Base-by-base conservation (phyloP, 2,888 invertebrate genomes). In the Patella depressa region DNA sequence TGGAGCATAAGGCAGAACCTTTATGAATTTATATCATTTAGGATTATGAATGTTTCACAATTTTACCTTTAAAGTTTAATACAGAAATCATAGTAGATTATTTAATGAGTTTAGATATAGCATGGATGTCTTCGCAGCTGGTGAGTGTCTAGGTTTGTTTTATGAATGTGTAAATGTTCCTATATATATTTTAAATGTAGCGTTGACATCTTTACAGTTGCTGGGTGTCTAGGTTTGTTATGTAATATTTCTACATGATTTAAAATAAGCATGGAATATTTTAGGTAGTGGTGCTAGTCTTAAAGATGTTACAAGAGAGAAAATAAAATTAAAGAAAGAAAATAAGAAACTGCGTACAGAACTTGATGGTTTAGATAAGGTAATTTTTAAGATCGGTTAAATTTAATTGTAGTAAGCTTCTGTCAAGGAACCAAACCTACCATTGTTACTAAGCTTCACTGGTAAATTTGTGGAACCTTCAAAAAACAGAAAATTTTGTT, bases 361-460 rank as follows among this genome's bases (percentile, higher is more conserved):
- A 76, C 74, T 89, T 65, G 84, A 83, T 74, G 87, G 88, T 19
- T 73, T 88, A 19, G 88, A 89, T 80, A 83, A 85, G 77, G 89
- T 88, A 83, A 79, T 85, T 79, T 69, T 7, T 4, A 34, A 57
- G 2, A 65, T 19, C 2, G 5, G 9, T 59, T 17, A 24, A n/a
- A 24, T 29, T 19, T 71, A 19, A n/a, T 19, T 19, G 9, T 34
- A 34, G 34, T 34, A 34, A 4, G 34, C 7, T 34, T 34, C 34
- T 34, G 34, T 34, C 34, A 34, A 34, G 34, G 34, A 34, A 5
- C 0, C 34, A 34, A 34, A 34, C 34, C 34, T 34, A 34, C 7
- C 34, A 34, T 34, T 34, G 34, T 34, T 34, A 5, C 7, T 34
- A 34, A 34, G 34, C 7, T 4, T 0, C 3, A 24, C n/a, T 54